A percentile compares a stretch with the other conserved stretches of the same genome.
phyloP scores from a whole-genome alignment of 2,797 vertebrate genomes.

The Trematomus bernacchii region DNA sequence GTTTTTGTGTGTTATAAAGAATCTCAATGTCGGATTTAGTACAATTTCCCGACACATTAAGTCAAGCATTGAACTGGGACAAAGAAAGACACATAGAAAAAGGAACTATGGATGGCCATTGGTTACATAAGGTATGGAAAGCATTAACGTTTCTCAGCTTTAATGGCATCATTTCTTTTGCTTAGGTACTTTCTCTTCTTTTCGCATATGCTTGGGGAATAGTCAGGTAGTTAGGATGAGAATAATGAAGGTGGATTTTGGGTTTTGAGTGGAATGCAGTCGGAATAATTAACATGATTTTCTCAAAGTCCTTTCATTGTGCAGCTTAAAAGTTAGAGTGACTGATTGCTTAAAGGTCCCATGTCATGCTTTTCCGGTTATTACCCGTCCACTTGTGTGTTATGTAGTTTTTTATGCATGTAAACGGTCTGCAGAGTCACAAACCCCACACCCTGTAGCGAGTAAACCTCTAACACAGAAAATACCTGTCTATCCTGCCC shows the following conservation, averaged over 20 bases:
- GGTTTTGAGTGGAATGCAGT: slow-evolving; percentile 23
- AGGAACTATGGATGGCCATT: neutral
- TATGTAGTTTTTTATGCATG: too few species aligned
- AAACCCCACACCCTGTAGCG: too few species aligned
- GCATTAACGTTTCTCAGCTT: neutral
- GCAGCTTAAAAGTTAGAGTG: slow-evolving; percentile 41
- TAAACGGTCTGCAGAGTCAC: too few species aligned
- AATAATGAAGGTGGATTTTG: slow-evolving; percentile 49
- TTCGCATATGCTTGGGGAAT: slow-evolving; percentile 33
- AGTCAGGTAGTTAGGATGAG: slow-evolving; percentile 40
- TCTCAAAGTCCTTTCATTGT: slow-evolving; percentile 41
- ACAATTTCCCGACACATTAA: slow-evolving; percentile 12
- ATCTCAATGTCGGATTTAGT: slow-evolving; percentile 10
- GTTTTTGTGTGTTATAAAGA: slow-evolving; percentile 1
- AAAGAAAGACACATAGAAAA: slow-evolving; percentile 9
- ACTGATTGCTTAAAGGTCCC: slow-evolving; percentile 26
- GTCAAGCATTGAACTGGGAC: slow-evolving; percentile 18
- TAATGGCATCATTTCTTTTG: neutral
- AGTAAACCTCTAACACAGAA: too few species aligned
- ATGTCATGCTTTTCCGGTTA: too few species aligned
- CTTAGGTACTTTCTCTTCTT: slow-evolving; percentile 21
- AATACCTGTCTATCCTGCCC: too few species aligned
- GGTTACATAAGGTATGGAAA: slow-evolving; percentile 2
- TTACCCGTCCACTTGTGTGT: too few species aligned
- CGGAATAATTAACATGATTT: slow-evolving; percentile 41